phyloP scores from a whole-genome alignment of 2,797 vertebrate genomes.

The Clarias fuscus region DNA sequence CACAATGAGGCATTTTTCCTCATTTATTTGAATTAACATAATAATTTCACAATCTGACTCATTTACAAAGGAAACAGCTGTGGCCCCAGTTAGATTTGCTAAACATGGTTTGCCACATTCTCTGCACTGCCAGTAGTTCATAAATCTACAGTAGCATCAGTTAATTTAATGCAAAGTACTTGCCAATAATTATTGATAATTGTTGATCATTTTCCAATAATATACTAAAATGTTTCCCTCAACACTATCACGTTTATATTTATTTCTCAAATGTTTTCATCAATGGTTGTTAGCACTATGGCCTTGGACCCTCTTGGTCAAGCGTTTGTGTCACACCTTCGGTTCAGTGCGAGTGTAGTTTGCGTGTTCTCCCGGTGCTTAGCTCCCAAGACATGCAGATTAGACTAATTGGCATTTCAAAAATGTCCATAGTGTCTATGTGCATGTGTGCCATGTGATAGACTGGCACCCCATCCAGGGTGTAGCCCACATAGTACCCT shows the following conservation, averaged over 20 bases:
- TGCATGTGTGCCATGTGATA: too few species aligned
- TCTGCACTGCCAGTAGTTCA: neutral
- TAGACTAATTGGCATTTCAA: too few species aligned
- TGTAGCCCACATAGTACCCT: too few species aligned
- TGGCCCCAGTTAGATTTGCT: neutral
- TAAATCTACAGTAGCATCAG: neutral
- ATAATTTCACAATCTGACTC: neutral
- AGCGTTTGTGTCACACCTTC: too few species aligned
- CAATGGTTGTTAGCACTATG: neutral
- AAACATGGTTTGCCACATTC: neutral
- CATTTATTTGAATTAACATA: neutral
- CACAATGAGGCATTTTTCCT: neutral
- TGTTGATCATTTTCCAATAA: neutral
- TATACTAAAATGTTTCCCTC: neutral
- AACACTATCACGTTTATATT: neutral
- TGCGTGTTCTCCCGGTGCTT: too few species aligned
- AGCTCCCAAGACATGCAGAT: too few species aligned
- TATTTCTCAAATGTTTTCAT: neutral
- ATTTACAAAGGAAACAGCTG: neutral
- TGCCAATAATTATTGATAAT: neutral
- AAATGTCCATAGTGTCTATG: too few species aligned
- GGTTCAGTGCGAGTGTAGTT: too few species aligned
- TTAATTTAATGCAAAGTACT: neutral
- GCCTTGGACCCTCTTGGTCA: too few species aligned
- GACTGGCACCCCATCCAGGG: too few species aligned